Evolutionary conservation across 2,113 vertebrate species (phyloP), one percentile per base, ranked within the genome.

Genomic region (Mungos mungo): DNA sequence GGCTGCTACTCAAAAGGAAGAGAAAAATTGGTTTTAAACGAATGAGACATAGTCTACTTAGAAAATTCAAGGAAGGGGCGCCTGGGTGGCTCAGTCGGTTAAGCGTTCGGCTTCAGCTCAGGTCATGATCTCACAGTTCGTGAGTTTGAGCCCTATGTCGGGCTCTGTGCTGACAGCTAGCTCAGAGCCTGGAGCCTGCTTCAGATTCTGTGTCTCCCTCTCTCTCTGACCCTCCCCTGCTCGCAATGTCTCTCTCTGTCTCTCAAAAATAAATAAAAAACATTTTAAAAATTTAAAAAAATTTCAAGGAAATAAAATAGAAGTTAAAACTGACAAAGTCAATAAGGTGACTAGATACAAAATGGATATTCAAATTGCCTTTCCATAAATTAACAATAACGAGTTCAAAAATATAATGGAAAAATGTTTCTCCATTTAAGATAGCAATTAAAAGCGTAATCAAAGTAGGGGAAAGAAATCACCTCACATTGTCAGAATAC

Each of bases 311-410:
- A 74, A 88, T 84, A 79, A 89, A 54, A 54, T 2, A 54, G 74
- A 95, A 93, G 77, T 57, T 88, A 93, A 90, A 93, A 57, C 72
- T 71, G 14, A 71, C 2, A 91, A 90, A 66, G 21, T 74, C 72
- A 90, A 65, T 85, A 92, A 81, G 35, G 29, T 54, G 25, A 90
- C 63, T 38, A 93, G 31, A 71, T 87, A 66, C 0, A 95, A 90
- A 90, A 90, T 68, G 52, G 84, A 57, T 65, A 47, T 71, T 85
- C 80, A 93, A 81, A 74, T 41, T 82, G 16, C 5, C 31, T 90
- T 76, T 33, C 63, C 71, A 35, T 52, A 33, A 57, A 80, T 72
- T 50, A 95, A 19, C 18, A 92, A 68, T 79, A 95, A 54, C 29
- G 7, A 80, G 9, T 93, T 86, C 31, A 93, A 74, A 84, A 95